Evolutionary conservation across 2,888 invertebrate genomes (phyloP), one percentile per base, ranked within the genome.

Genomic region (Drosophila cracens): DNA sequence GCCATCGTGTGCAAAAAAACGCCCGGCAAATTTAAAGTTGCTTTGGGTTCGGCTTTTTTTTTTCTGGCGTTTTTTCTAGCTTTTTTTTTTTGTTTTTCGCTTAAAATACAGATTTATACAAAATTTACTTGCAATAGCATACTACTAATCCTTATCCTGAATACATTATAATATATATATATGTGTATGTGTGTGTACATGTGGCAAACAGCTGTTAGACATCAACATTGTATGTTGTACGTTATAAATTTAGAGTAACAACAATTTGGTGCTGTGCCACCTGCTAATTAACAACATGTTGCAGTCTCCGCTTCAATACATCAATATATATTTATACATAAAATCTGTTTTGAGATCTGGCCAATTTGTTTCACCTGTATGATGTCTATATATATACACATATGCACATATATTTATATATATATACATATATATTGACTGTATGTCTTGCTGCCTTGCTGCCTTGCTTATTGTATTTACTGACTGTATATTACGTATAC

Each of bases 401-500:
- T 13, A 13, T 21, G 4, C 10, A 11, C 33, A 21, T 11, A n/a
- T n/a, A n/a, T 11, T 11, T 21, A 1, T 16, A 16, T 21, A 46
- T 40, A 10, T n/a, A 21, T 7, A 21, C 36, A 36, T 46, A 21
- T 21, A 16, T 46, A 46, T 16, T 46, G 21, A 25, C 46, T 46
- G 8, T 62, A 16, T 58, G 29, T 52, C 33, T 33, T 31, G 7
- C 31, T 58, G 29, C 38, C 33, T 33, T 31, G 7, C 31, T 58
- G 29, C 38, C 38, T 31, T 53, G 25, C 52, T 33, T 33, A 21
- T 46, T 70, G 54, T 52, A 64, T 57, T 48, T 63, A 63, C 69
- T 69, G 52, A 8, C 46, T 67, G 70, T 66, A 72, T 79, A 84
- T 79, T 79, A 76, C 78, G 81, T 72, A 81, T 81, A 81, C 79